A percentile compares a stretch with the other conserved stretches of the same genome.
These are phyloP conservation scores for Tachystola acroxantha DNA, from an alignment of 2,888 invertebrate genomes.

Conservation along the genomic window DNA sequence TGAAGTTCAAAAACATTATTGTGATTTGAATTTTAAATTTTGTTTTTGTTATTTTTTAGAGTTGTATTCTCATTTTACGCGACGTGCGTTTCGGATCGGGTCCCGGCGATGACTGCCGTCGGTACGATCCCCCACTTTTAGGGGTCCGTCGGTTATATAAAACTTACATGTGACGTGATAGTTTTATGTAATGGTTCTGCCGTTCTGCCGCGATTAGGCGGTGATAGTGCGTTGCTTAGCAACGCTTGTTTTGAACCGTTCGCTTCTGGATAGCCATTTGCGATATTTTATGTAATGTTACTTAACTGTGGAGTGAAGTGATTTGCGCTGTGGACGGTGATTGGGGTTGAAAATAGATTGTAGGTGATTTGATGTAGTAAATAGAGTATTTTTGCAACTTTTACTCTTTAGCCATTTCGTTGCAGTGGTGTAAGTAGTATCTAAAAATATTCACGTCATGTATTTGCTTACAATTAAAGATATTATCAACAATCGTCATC, in stretches of 20 bases:
- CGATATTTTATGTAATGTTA: neutral
- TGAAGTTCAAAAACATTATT: neutral
- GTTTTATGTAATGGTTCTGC: slow-evolving; percentile 30
- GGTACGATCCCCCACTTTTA: slow-evolving; percentile 22
- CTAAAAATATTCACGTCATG: too few relatives aligned
- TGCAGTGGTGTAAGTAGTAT: too few relatives aligned
- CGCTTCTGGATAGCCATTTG: slow-evolving; percentile 1
- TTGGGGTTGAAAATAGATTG: too few relatives aligned
- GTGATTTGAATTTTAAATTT: slow-evolving; percentile 1
- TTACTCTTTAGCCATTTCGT: too few relatives aligned
- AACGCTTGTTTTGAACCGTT: slow-evolving; percentile 51
- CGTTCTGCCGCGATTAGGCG: slow-evolving; percentile 8
- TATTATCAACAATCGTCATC: too few relatives aligned
- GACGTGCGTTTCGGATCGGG: slow-evolving; percentile 27
- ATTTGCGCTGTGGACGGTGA: too few relatives aligned
- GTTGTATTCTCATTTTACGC: slow-evolving; percentile 6
- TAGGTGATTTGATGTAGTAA: too few relatives aligned
- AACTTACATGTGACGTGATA: slow-evolving; percentile 24
- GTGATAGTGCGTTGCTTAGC: slow-evolving; percentile 27
- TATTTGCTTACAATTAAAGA: too few relatives aligned
- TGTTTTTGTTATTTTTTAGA: slow-evolving; percentile 2
- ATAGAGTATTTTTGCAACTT: too few relatives aligned
- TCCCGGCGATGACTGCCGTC: slow-evolving; percentile 29
- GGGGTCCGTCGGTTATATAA: slow-evolving; percentile 30
- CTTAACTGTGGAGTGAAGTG: too few relatives aligned